Evolutionary conservation across 2,888 invertebrate genomes (phyloP).

Genomic region (Athalia circularis): DNA sequence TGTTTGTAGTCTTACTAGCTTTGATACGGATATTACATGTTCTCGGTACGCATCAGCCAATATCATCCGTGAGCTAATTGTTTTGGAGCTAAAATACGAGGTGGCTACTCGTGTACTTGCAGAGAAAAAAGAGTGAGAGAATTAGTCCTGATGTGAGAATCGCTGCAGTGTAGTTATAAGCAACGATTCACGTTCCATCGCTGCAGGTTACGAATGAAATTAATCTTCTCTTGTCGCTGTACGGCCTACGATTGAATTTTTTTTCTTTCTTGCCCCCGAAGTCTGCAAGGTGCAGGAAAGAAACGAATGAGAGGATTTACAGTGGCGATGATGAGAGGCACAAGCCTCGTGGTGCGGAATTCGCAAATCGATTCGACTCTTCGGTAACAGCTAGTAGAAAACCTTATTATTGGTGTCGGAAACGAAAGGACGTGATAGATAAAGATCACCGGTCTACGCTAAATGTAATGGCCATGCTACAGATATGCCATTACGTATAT

Average conservation of each 20-base stretch:
- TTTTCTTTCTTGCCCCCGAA: neutral
- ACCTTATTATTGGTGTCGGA: neutral
- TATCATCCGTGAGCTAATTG: neutral
- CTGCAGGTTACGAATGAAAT: too few relatives aligned
- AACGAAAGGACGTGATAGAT: too few relatives aligned
- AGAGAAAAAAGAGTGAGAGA: neutral
- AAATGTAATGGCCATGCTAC: too few relatives aligned
- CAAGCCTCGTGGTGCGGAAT: neutral
- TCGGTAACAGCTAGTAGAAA: conserved; percentile 4
- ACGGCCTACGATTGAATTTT: neutral
- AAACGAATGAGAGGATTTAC: neutral
- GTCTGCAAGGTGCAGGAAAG: neutral
- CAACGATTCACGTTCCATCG: too few relatives aligned
- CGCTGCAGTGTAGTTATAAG: too few relatives aligned
- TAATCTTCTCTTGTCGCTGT: too few relatives aligned
- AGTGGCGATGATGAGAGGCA: neutral
- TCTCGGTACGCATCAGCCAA: conserved; percentile 5
- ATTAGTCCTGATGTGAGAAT: neutral
- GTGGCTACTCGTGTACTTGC: neutral
- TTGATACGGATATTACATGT: conserved; percentile 36
- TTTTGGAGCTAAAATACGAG: neutral
- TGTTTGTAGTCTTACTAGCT: conserved; percentile 26
- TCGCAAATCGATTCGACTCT: conserved; percentile 38
- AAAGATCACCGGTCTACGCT: too few relatives aligned
- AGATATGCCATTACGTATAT: neutral